Conservation (phyloP, 2,888 invertebrate genomes). For the Ichneumoninae sp. region DNA sequence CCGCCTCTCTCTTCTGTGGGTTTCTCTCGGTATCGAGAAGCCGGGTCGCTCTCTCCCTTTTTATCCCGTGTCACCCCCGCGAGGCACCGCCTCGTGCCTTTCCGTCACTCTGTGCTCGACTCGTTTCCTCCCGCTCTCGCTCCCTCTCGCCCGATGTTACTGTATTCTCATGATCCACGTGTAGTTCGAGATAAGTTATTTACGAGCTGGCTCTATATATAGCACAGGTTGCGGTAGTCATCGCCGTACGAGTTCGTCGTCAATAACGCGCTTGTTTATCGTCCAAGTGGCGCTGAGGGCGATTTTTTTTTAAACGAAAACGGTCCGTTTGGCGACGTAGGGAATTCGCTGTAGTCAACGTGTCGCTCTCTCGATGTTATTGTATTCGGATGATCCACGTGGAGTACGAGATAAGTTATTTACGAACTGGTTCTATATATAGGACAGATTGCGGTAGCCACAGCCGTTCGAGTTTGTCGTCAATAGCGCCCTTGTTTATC, state of each 20-base stretch:
- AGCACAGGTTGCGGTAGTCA: background rate
- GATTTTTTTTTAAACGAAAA: too few relatives aligned
- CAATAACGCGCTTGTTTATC: background rate
- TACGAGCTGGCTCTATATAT: conserved; percentile 50
- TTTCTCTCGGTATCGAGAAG: conserved; percentile 2
- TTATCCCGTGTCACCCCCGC: background rate
- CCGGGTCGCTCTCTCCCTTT: background rate
- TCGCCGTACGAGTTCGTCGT: background rate
- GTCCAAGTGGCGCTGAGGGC: background rate
- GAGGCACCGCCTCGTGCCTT: background rate
- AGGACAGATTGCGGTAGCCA: background rate
- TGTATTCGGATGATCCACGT: conserved; percentile 63
- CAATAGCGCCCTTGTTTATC: background rate
- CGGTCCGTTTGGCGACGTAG: too few relatives aligned
- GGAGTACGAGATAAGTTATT: conserved; percentile 67
- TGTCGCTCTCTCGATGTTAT: background rate
- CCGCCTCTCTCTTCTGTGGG: conserved; percentile 1
- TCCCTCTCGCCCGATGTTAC: background rate
- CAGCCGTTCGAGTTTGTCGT: background rate
- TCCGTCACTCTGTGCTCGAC: background rate
- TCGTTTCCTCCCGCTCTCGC: background rate
- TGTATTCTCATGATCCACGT: conserved; percentile 63
- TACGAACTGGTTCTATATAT: conserved; percentile 50
- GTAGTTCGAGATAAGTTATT: conserved; percentile 67
- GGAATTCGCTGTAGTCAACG: too few relatives aligned